A percentile compares a stretch with the other conserved stretches of the same genome.
Conservation (phyloP, 2,888 invertebrate species). For the Oscheius sp. region DNA sequence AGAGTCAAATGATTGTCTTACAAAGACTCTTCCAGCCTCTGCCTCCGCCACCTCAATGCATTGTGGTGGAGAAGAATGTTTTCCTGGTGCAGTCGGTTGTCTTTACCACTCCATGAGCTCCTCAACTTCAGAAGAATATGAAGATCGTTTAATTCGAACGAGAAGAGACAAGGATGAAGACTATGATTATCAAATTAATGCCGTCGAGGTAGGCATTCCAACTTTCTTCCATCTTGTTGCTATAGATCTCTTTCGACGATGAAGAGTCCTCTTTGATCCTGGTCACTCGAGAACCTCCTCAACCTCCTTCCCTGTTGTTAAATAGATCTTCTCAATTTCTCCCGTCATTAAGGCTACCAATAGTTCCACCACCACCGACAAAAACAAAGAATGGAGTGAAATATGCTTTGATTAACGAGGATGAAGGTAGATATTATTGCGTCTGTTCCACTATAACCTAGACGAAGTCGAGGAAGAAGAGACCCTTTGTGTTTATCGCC, state of each 20-base stretch:
- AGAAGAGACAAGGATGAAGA: constrained; percentile 14
- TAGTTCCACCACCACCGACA: constrained; percentile 6
- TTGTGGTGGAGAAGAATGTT: constrained; percentile 42
- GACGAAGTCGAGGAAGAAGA: constrained; percentile 33
- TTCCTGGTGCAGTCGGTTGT: constrained; percentile 50
- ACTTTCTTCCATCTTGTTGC: too few species aligned
- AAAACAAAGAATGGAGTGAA: constrained; percentile 29
- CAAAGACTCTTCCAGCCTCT: constrained; percentile 41
- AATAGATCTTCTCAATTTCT: constrained; percentile 12
- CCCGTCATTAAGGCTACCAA: constrained; percentile 23
- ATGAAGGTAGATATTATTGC: neutral
- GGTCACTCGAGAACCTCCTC: neutral
- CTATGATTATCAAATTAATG: constrained; percentile 36
- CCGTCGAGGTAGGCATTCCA: constrained; percentile 37
- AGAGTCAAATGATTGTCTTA: too few species aligned
- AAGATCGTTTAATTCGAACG: constrained; percentile 17
- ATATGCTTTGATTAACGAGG: constrained; percentile 28
- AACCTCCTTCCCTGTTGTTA: neutral
- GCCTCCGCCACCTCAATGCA: constrained; percentile 39
- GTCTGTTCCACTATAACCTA: neutral
- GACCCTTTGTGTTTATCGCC: constrained; percentile 49
- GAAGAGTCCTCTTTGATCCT: constrained; percentile 27
- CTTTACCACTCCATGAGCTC: constrained; percentile 40
- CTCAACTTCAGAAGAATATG: constrained; percentile 40
- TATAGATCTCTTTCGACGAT: constrained; percentile 42